phyloP scores from a whole-genome alignment of 2,797 vertebrate genomes.

The Phoebastria nigripes region DNA sequence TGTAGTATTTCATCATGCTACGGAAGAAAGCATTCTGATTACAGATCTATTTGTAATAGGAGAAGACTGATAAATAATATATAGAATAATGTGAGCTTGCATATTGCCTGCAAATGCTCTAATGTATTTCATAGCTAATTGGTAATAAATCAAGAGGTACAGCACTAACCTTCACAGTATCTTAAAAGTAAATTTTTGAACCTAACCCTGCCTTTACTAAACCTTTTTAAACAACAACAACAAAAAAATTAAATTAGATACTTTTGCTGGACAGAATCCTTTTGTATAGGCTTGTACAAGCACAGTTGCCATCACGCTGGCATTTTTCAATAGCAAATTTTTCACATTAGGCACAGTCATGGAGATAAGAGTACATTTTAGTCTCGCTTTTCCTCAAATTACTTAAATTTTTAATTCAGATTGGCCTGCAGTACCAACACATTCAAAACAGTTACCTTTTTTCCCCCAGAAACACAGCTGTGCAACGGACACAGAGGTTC shows the following conservation, averaged over 20 bases:
- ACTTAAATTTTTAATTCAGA: conserved; percentile 6
- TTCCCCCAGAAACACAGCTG: neutral
- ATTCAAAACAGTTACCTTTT: neutral
- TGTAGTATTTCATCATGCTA: neutral
- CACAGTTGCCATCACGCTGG: conserved; percentile 21
- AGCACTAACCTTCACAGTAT: neutral
- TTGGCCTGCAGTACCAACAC: neutral
- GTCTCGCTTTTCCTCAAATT: conserved; percentile 31
- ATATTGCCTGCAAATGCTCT: conserved; percentile 28
- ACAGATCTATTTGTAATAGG: conserved; percentile 36
- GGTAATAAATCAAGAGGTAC: conserved; percentile 6
- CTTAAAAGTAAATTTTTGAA: neutral
- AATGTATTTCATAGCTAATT: conserved; percentile 17
- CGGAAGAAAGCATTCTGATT: neutral
- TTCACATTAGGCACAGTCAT: conserved; percentile 55
- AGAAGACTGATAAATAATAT: conserved; percentile 59
- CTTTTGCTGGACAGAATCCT: neutral
- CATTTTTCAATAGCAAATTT: conserved; percentile 40
- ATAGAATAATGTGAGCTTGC: conserved; percentile 24
- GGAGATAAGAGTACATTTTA: conserved; percentile 27
- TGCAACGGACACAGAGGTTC: neutral
- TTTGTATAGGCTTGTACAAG: neutral
- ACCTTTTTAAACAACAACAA: neutral
- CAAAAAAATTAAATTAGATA: neutral
- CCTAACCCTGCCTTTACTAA: neutral